Evolutionary conservation across 2,888 invertebrate species (phyloP).

Genomic region (Trichacis sp.): DNA sequence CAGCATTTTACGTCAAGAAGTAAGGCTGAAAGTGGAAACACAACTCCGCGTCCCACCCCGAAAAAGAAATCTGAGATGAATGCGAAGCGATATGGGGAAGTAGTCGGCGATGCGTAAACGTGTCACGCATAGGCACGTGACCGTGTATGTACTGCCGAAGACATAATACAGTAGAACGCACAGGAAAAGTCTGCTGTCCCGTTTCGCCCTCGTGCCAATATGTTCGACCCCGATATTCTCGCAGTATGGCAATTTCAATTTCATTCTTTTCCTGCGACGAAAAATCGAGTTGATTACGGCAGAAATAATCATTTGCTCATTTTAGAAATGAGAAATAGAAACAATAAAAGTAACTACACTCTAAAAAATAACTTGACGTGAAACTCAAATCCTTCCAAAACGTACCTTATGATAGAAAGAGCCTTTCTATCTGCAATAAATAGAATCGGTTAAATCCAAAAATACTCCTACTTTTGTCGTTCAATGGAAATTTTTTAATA

Average conservation of each 20-base stretch:
- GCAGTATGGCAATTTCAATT: slow-evolving; percentile 41
- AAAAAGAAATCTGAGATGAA: slow-evolving; percentile 53
- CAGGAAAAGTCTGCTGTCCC: slow-evolving; percentile 14
- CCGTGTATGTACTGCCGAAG: slow-evolving; percentile 66
- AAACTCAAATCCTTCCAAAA: too few species aligned
- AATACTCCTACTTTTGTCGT: too few species aligned
- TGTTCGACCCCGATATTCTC: slow-evolving; percentile 49
- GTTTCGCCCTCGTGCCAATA: slow-evolving; percentile 57
- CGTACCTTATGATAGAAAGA: too few species aligned
- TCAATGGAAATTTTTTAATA: too few species aligned
- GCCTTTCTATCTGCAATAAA: too few species aligned
- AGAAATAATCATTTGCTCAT: slow-evolving; percentile 17
- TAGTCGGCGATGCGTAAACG: slow-evolving; percentile 55
- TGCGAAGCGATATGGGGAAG: slow-evolving; percentile 45
- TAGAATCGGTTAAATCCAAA: too few species aligned
- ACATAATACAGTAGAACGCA: slow-evolving; percentile 59
- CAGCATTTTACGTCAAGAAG: slow-evolving; percentile 14
- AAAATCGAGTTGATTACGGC: slow-evolving; percentile 33
- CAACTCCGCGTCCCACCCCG: slow-evolving; percentile 52
- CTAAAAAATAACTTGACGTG: too few species aligned
- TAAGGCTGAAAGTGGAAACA: slow-evolving; percentile 55
- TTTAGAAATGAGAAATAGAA: slow-evolving; percentile 6
- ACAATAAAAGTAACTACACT: too few species aligned
- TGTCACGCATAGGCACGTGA: slow-evolving; percentile 67
- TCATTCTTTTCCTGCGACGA: slow-evolving; percentile 37